Conservation (phyloP, 2,888 invertebrate species). For the Pollenia griseotomentosa region DNA sequence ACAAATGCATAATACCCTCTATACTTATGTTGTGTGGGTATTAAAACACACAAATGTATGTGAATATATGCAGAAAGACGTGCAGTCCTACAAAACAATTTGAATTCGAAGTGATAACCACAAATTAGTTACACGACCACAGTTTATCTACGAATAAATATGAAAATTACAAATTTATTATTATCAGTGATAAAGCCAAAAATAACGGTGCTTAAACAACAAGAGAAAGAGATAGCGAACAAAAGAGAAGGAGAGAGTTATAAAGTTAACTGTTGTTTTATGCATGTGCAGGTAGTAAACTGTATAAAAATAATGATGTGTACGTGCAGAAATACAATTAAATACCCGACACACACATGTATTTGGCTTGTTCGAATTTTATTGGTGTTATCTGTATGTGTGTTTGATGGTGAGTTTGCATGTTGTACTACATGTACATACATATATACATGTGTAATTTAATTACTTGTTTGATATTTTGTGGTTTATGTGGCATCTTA, state of each 20-base stretch:
- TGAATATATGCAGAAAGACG: too few relatives aligned
- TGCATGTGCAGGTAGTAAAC: slow-evolving; percentile 38
- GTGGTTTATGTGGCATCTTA: slow-evolving; percentile 72
- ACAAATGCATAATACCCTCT: too few relatives aligned
- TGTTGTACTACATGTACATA: neutral
- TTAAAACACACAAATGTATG: too few relatives aligned
- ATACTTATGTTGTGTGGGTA: too few relatives aligned
- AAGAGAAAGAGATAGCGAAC: neutral
- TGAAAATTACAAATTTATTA: slow-evolving; percentile 73
- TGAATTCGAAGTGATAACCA: slow-evolving; percentile 69
- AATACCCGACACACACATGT: neutral
- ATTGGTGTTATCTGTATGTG: slow-evolving; percentile 10
- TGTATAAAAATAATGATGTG: slow-evolving; percentile 28
- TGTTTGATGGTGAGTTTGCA: neutral
- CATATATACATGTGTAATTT: slow-evolving; percentile 48
- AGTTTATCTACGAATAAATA: slow-evolving; percentile 71
- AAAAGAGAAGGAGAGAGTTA: neutral
- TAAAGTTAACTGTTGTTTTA: slow-evolving; percentile 34
- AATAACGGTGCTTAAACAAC: slow-evolving; percentile 7
- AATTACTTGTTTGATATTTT: slow-evolving; percentile 73
- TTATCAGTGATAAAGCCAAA: slow-evolving; percentile 65
- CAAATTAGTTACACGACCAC: slow-evolving; percentile 72
- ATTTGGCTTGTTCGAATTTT: neutral
- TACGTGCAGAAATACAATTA: slow-evolving; percentile 40
- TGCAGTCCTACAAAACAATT: slow-evolving; percentile 42